Base-by-base conservation (phyloP, 2,797 vertebrate species). In the Takifugu rubripes region DNA sequence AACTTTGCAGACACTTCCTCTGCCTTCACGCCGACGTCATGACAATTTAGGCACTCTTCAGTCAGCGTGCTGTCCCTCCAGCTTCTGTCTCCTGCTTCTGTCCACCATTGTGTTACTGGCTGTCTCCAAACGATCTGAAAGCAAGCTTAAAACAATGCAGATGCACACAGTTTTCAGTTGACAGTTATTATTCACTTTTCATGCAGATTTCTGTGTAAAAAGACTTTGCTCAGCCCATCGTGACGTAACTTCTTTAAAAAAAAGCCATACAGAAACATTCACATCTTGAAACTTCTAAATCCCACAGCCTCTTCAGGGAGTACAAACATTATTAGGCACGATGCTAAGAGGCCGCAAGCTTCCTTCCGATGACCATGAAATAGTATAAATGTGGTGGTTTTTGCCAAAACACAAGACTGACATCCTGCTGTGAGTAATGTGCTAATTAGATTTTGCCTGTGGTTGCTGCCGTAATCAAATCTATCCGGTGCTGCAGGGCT, bases 401-500 rank as follows among this genome's bases (percentile, higher is more conserved):
- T 15, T 17, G 64, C 58, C 75, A 78, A 79, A 82, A 83, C 77
- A 70, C 59, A 42, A 70, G 60, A 51, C 66, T n/a, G 62, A 81
- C 71, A 75, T 87, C 83, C 80, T 81, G 79, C 74, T 75, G 74
- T 74, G 82, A 74, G 75, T 81, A 80, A 87, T 71, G 77, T 87
- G 85, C 74, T 85, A 85, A 87, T 87, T 81, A 83, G 66, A 81
- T 87, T 78, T 86, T 72, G 78, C 77, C 79, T 26, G 70, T 73
- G 81, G 79, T 83, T 66, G 75, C 80, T 78, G 69, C 67, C 45
- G 55, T 82, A 85, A 85, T 87, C 77, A 80, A 84, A 89, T 84
- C 78, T 84, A 84, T 85, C 84, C 81, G 75, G 78, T 67, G 69
- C 69, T 71, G 67, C 25, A 2, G 17, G 70, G 74, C 72, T 31